These are phyloP conservation scores for Linhomoeus sp. DNA, from an alignment of 2,888 invertebrate genomes.

Conservation along the genomic window DNA sequence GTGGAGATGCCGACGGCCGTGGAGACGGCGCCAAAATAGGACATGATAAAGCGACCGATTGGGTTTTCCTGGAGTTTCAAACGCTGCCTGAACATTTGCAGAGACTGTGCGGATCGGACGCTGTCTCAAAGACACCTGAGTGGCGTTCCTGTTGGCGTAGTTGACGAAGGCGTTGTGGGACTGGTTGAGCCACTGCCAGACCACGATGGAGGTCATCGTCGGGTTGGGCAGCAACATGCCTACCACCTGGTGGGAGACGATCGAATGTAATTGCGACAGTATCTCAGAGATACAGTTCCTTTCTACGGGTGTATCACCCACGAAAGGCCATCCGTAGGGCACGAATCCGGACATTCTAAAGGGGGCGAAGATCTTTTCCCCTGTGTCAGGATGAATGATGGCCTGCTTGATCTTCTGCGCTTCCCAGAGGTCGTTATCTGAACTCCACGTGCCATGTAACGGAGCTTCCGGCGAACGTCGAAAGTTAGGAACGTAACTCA, in stretches of 20 bases:
- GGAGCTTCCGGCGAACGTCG: too few relatives aligned
- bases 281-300: neutral
- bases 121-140: conserved; percentile 26
- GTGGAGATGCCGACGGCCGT: conserved; percentile 33
- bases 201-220: conserved; percentile 29
- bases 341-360: conserved; percentile 37
- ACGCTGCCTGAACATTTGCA: neutral
- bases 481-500: too few relatives aligned
- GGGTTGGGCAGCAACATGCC: conserved; percentile 35
- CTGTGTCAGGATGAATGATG: conserved; percentile 30
- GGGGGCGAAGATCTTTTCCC: conserved; percentile 35
- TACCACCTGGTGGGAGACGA: conserved; percentile 23
- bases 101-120: neutral
- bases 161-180: conserved; percentile 37
- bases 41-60: conserved; percentile 29
- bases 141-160: conserved; percentile 36
- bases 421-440: conserved; percentile 32
- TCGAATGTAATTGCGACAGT: neutral
- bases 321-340: conserved; percentile 34
- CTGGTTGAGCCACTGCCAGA: conserved; percentile 39
- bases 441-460: too few relatives aligned
- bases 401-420: conserved; percentile 32
- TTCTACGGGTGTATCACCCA: conserved; percentile 8
- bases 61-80: conserved; percentile 28
- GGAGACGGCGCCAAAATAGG: conserved; percentile 34